These are phyloP conservation scores for Sphenodon punctatus DNA, from an alignment of 2,797 vertebrate genomes.

Conservation along the genomic window DNA sequence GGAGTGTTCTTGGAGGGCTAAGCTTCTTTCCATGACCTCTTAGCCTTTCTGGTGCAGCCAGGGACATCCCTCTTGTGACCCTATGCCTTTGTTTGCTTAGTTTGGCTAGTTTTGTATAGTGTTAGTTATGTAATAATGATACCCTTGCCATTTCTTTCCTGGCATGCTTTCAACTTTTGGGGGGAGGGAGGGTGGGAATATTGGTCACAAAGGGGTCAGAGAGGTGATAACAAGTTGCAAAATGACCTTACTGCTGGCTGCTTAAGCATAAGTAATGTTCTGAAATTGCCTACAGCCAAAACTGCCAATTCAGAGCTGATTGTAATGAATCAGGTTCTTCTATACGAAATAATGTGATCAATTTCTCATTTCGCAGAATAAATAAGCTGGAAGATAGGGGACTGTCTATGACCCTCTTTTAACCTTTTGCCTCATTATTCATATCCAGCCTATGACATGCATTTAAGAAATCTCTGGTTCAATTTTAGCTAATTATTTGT, in stretches of 20 bases:
- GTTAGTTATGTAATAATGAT: conserved; percentile 9
- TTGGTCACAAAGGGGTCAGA: conserved; percentile 85
- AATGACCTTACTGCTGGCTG: conserved; percentile 90
- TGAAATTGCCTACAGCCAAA: conserved; percentile 86
- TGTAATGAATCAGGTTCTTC: conserved; percentile 98
- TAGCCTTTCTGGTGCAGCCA: neutral
- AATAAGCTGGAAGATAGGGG: conserved; percentile 95
- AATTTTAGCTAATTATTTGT: conserved; percentile 91
- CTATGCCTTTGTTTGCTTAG: conserved; percentile 10
- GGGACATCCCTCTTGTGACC: rapidly evolving
- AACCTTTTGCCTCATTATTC: conserved; percentile 93
- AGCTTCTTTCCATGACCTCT: neutral
- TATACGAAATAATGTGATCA: conserved; percentile 98
- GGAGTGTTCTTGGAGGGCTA: neutral
- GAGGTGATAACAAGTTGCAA: conserved; percentile 93
- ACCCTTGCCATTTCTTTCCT: conserved; percentile 24
- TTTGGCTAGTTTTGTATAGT: neutral
- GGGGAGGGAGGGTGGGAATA: conserved; percentile 14
- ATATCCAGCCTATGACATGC: conserved; percentile 87
- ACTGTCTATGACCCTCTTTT: conserved; percentile 87
- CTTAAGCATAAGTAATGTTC: conserved; percentile 92
- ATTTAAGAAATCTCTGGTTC: conserved; percentile 82
- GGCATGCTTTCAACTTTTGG: conserved; percentile 27
- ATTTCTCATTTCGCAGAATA: conserved; percentile 99
- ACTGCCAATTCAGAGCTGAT: conserved; percentile 97